phyloP scores from a whole-genome alignment of 1,140 invertebrate species.

The Drosophila biarmipes region DNA sequence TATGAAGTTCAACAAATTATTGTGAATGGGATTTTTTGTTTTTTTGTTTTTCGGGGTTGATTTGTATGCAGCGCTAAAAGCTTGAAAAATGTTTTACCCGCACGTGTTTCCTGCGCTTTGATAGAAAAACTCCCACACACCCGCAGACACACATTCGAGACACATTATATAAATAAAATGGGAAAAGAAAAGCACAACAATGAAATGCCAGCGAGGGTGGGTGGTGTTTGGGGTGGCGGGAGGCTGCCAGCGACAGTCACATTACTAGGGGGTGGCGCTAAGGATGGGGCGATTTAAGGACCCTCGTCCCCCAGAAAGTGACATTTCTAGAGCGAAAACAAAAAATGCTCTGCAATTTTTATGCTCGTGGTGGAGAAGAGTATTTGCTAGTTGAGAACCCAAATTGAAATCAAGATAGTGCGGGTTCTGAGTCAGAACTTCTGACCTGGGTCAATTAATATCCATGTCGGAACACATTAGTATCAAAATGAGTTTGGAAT shows the following conservation, averaged over 20 bases:
- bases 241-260: conserved; percentile 64
- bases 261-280: conserved; percentile 42
- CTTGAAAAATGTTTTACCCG: conserved; percentile 82
- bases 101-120: conserved; percentile 81
- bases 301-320: conserved; percentile 18
- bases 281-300: neutral
- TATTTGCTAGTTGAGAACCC: conserved; percentile 4
- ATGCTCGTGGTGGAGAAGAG: conserved; percentile 11
- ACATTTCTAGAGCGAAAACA: conserved; percentile 52
- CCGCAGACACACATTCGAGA: conserved; percentile 49
- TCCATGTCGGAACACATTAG: too few species aligned
- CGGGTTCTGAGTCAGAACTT: neutral
- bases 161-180: conserved; percentile 81
- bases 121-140: conserved; percentile 62
- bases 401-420: conserved; percentile 8
- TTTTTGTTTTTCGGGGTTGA: conserved; percentile 71
- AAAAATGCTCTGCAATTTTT: conserved; percentile 48
- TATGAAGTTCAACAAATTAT: conserved; percentile 83
- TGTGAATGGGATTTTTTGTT: conserved; percentile 65
- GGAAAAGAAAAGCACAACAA: conserved; percentile 76
- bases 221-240: conserved; percentile 3
- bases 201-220: conserved; percentile 66
- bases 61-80: conserved; percentile 83
- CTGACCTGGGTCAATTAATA: neutral
- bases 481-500: too few species aligned